phyloP scores from a whole-genome alignment of 2,113 vertebrate genomes.

The Rhizomys pruinosus region DNA sequence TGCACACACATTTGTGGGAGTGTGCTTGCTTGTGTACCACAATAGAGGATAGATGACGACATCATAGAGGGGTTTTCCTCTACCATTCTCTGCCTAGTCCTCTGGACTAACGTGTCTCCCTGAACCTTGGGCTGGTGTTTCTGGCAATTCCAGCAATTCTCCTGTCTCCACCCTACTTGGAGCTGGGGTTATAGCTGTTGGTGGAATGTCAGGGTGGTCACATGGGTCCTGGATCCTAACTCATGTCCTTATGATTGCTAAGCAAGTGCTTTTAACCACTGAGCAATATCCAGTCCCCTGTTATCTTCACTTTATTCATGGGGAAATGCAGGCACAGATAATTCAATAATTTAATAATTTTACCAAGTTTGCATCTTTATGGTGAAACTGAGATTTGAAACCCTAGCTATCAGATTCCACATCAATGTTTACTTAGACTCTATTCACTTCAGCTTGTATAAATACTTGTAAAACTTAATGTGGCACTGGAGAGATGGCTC shows the following conservation, averaged over 20 bases:
- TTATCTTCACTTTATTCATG: background rate
- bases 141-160: background rate
- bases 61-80: background rate
- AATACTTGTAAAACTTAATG: background rate
- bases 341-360: slow-evolving; percentile 22
- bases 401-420: background rate
- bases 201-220: background rate
- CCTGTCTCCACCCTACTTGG: background rate
- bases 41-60: background rate
- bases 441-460: background rate
- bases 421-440: background rate
- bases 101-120: too few relatives aligned
- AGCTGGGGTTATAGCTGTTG: background rate
- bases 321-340: background rate
- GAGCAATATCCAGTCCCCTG: background rate
- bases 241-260: background rate
- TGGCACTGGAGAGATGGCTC: too few relatives aligned
- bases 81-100: background rate
- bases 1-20: background rate
- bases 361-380: background rate
- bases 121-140: too few relatives aligned
- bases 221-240: background rate
- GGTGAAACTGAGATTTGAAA: slow-evolving; percentile 7
- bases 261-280: background rate
- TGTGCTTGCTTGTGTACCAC: background rate